Evolutionary conservation across 2,888 invertebrate genomes (phyloP), one percentile per base, ranked within the genome.

Genomic region (Ormia ochracea): DNA sequence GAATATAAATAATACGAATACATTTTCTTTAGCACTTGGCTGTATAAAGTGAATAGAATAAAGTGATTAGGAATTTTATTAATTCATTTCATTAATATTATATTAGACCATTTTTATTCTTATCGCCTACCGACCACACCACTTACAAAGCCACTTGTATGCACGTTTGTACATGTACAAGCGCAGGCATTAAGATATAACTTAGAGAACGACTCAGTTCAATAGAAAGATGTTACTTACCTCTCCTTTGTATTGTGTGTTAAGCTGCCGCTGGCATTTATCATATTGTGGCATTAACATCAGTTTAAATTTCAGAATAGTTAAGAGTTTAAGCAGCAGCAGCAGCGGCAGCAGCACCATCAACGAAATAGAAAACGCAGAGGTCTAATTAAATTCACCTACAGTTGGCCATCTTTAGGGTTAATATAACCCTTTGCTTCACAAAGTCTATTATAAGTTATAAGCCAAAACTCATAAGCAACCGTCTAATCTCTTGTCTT

Each of bases 21-120:
- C n/a, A n/a, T n/a, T n/a, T n/a, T n/a, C n/a, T n/a, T n/a, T n/a
- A n/a, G n/a, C n/a, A n/a, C n/a, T n/a, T 21, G 21, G 5, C 3
- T 19, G 28, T 28, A 17, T 9, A 5, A 17, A 21, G 19, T 31
- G 17, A 56, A 48, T 33, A 26, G 36, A 6, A 54, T 41, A 73
- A 52, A 36, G 28, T 54, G 52, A 45, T 41, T 50, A 17, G 23
- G 10, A 33, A 50, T 78, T 26, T 68, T 56, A 68, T 73, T 78
- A 74, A 73, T 69, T 73, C 45, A 61, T 36, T 56, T 56, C 73
- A 78, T 73, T 68, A 63, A 68, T 68, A 72, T 72, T 78, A 17
- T 31, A 56, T 61, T 31, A 10, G 19, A 31, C 23, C 33, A 56
- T 26, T 56, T 76, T 68, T 21, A 17, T 48, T 58, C 54, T 78